A percentile compares a stretch with the other conserved stretches of the same genome.
phyloP scores from a whole-genome alignment of 2,888 invertebrate species.

The Drepana falcataria region DNA sequence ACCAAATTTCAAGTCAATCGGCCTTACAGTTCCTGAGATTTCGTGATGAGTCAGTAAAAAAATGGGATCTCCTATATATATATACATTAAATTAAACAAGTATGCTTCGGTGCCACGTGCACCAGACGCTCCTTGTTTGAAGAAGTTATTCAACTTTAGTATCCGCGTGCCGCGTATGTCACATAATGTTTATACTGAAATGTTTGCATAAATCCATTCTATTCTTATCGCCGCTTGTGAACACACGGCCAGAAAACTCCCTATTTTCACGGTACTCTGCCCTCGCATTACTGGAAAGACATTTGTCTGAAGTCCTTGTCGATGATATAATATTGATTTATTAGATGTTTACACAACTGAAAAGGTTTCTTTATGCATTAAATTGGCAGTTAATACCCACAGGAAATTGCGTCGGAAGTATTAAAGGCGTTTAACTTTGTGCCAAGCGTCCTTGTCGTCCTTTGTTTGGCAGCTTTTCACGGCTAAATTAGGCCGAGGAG shows the following conservation, averaged over 20 bases:
- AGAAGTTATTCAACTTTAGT: conserved; percentile 18
- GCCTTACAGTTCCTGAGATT: too few relatives aligned
- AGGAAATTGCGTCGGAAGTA: conserved; percentile 53
- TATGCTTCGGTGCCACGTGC: conserved; percentile 1
- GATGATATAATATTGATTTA: background rate
- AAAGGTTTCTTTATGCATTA: conserved; percentile 49
- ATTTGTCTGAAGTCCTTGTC: background rate
- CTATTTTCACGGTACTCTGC: conserved; percentile 34
- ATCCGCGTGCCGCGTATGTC: conserved; percentile 16
- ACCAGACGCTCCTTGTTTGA: conserved; percentile 2
- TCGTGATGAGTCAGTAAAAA: too few relatives aligned
- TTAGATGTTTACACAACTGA: background rate
- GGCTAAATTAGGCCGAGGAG: conserved; percentile 48
- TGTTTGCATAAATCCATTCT: conserved; percentile 39
- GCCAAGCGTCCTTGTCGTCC: conserved; percentile 47
- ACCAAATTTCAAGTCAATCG: too few relatives aligned
- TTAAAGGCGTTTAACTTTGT: conserved; percentile 55
- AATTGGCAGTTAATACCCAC: conserved; percentile 52
- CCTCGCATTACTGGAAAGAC: conserved; percentile 13
- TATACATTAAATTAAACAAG: background rate
- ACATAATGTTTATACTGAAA: conserved; percentile 27
- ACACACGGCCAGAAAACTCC: conserved; percentile 30
- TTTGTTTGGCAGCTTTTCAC: conserved; percentile 59
- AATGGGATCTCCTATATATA: too few relatives aligned
- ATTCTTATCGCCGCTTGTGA: conserved; percentile 40